These are phyloP conservation scores for Platycercus adscitus DNA, from an alignment of 2,113 vertebrate genomes.

Conservation along the genomic window DNA sequence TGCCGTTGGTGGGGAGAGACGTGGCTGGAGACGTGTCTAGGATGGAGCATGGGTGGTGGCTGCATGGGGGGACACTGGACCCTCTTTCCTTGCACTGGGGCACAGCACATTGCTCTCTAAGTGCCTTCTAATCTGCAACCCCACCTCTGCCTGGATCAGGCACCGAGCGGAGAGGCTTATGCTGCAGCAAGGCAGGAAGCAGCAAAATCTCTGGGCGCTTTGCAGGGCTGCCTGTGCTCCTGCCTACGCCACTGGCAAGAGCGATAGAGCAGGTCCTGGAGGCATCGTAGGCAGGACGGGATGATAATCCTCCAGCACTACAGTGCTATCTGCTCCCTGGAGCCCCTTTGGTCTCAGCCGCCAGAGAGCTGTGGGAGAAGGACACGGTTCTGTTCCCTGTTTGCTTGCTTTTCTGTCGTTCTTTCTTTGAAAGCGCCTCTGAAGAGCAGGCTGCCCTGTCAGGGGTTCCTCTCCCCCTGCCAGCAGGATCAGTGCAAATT, in stretches of 20 bases:
- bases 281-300: background rate
- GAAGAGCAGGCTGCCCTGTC: background rate
- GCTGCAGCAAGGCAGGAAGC: background rate
- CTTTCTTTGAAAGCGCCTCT: background rate
- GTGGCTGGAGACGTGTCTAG: background rate
- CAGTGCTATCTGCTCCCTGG: background rate
- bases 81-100: background rate
- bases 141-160: background rate
- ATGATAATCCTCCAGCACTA: background rate
- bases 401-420: background rate
- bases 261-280: background rate
- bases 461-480: background rate
- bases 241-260: background rate
- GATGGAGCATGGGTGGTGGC: background rate
- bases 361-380: background rate
- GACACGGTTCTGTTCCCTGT: rapidly evolving
- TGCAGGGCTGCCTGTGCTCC: background rate
- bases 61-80: background rate
- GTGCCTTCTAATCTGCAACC: background rate
- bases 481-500: background rate
- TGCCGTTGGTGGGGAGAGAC: background rate
- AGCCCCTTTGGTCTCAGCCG: background rate
- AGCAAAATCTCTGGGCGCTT: background rate
- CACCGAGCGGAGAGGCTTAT: rapidly evolving
- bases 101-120: background rate